These are phyloP conservation scores for Sebastes steindachneri DNA, from an alignment of 2,797 vertebrate species.

Conservation along the genomic window DNA sequence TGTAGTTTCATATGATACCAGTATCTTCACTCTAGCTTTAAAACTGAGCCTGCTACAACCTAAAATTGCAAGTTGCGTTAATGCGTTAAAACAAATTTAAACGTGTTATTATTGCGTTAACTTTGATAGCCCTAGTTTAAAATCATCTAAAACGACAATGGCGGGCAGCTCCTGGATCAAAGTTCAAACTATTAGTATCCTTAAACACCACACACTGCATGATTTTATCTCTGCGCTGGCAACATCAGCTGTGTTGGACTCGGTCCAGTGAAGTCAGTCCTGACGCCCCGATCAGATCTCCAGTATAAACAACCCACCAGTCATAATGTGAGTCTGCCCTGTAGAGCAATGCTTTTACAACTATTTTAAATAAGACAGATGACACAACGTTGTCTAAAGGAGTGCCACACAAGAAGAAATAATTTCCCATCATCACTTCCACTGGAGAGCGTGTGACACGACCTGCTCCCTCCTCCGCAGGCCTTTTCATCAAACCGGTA, in stretches of 20 bases:
- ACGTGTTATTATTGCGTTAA: too few relatives aligned
- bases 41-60: too few relatives aligned
- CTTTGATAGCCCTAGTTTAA: too few relatives aligned
- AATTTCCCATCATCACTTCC: background rate
- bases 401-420: background rate
- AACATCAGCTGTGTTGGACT: background rate
- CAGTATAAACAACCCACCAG: background rate
- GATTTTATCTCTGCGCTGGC: background rate
- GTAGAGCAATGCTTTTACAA: background rate
- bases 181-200: background rate
- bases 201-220: background rate
- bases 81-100: too few relatives aligned
- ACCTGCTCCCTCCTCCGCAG: background rate
- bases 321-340: background rate
- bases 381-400: background rate
- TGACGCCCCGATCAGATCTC: background rate
- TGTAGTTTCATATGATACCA: too few relatives aligned
- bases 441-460: background rate
- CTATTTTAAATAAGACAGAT: background rate
- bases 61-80: too few relatives aligned
- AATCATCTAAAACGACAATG: background rate
- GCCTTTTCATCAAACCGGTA: constrained; percentile 1
- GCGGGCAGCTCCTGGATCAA: background rate
- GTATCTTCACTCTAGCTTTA: too few relatives aligned
- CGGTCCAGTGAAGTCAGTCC: background rate